Base-by-base conservation (phyloP, 2,797 vertebrate genomes). In the Australoheros facetus region DNA sequence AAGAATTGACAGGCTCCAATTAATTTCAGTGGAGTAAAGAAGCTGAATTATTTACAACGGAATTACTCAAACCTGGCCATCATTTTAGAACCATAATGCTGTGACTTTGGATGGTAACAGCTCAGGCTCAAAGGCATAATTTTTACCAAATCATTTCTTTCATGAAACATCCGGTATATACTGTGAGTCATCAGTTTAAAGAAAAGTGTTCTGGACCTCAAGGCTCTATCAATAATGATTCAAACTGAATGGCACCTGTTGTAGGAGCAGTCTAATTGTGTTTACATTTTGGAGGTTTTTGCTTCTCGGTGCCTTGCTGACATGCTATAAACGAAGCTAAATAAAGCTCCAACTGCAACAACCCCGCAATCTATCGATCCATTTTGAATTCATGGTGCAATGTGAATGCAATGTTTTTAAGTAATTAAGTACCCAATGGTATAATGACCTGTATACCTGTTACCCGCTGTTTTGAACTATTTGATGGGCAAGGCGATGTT, bases 1-100 rank as follows among this genome's bases (percentile, higher is more conserved):
- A 91, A 48, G 66, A 89, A 85, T 78, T 90, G 83, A 91, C 91
- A 90, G 81, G 78, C 70, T 77, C 62, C 80, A 87, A 91, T 92
- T 91, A 76, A 85, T 91, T 89, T 88, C 7, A 53, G 62, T 19
- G 42, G 66, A 90, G 85, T 87, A 87, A 85, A 56, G 55, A 82
- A 62, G 57, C 78, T 88, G 71, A 88, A 88, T 90, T 88, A 91
- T 92, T 90, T 89, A 90, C 78, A 80, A 69, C 13, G 85, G 78
- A 87, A 91, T 92, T 87, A 88, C 82, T 85, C 81, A 79, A 84
- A 75, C 60, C 30, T 3, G 75, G 81, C 42, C 81, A 85, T 90
- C 81, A 85, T 71, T 90, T 77, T 73, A 71, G 64, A 83, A 77
- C 76, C 32, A n/a, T 62, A 77, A 73, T 53, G 19, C 60, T 42